Base-by-base conservation (phyloP, 2,113 vertebrate species). In the Corydoras maculifer region DNA sequence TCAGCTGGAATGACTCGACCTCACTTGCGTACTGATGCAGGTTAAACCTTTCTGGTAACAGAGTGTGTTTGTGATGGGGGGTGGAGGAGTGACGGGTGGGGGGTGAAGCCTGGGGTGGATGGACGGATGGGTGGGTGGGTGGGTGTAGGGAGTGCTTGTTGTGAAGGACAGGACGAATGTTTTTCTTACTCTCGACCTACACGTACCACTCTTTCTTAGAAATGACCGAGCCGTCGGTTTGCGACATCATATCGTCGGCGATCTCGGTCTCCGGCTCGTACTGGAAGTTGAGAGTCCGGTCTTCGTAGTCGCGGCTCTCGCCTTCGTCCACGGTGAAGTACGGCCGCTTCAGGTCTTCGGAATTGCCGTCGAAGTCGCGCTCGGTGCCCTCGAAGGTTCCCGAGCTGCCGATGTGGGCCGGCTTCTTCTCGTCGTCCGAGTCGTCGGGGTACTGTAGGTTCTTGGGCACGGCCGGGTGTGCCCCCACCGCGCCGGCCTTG, bases 151-250 rank as follows among this genome's bases (percentile, higher is more conserved):
- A 70, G 6, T 69, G 77, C 43, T 70, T 75, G 29, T 62, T 70
- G 51, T 65, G 50, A 77, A 69, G 50, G 70, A 65, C 29, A 62
- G 69, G 62, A 84, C 70, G 80, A 70, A 80, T 76, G 77, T 79
- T 80, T 65, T 14, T 43, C 35, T 43, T 43, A 43, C 35, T 43
- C 35, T 43, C 83, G 76, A 90, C 58, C 61, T 97, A 99, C 88
- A 99, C 97, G 14, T 99, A 99, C 97, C 97, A 99, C 91, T 99
- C 97, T 87, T 99, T 98, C 94, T 99, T 99, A 87, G 97, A 98
- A 92, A 98, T 99, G 85, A 98, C 96, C 73, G 97, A 99, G 81
- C 97, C 96, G 72, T 99, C 97, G 77, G 93, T 99, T 89, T 99
- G 97, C 80, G 97, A 97, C 75, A 99, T 93, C 94, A 99, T 96